Conservation (phyloP, 2,797 vertebrate species). For the Mionectes olivaceus region DNA sequence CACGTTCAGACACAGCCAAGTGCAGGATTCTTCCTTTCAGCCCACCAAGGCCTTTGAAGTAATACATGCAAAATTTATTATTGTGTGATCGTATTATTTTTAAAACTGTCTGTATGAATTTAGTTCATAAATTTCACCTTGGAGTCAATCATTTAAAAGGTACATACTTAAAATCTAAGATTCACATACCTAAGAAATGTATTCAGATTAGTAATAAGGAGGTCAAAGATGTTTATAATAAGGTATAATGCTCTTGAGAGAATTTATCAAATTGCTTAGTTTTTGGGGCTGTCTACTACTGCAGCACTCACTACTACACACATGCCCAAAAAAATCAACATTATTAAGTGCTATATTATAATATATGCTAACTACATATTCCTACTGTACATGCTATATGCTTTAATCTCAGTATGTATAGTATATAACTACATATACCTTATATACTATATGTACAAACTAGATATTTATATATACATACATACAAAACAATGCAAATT, state of each 20-base stretch:
- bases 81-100: neutral
- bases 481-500: neutral
- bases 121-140: neutral
- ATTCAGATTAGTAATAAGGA: neutral
- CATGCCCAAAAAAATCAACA: neutral
- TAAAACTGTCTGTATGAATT: neutral
- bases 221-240: neutral
- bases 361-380: neutral
- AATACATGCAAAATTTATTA: neutral
- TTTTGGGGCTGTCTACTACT: neutral
- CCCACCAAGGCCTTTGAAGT: neutral
- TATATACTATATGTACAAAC: neutral
- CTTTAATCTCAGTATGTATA: neutral
- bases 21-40: neutral
- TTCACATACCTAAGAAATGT: neutral
- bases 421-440: rapidly evolving
- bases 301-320: neutral
- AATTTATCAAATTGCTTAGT: neutral
- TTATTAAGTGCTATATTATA: neutral
- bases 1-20: neutral
- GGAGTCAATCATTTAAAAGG: neutral
- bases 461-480: neutral
- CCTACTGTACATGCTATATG: neutral
- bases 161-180: neutral
- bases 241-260: neutral